Base-by-base conservation (phyloP, 1,140 invertebrate species). In the Phortica variegata region DNA sequence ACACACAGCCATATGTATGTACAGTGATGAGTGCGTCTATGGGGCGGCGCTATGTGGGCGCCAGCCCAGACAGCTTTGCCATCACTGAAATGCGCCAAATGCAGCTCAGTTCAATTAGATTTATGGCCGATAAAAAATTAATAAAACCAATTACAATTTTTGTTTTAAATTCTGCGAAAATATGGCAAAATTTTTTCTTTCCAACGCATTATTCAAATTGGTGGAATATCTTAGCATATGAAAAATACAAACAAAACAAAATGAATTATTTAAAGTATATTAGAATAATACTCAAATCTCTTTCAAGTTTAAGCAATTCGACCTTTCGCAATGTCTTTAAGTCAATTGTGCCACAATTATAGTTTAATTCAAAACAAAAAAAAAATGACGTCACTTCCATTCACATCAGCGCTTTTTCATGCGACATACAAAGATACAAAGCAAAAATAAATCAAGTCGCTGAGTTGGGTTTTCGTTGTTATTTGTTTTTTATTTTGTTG, bases 311-410 rank as follows among this genome's bases (percentile, higher is more conserved):
- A 59, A 61, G 26, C 37, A 41, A 52, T 36, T 38, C 45, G 62
- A 60, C 62, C 62, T 66, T n/a, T n/a, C n/a, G n/a, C n/a, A n/a
- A n/a, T n/a, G n/a, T n/a, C n/a, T 57, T 46, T 56, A 61, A 54
- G 31, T 18, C 29, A 19, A 32, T 39, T 51, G n/a, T 31, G 53
- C 36, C 51, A 43, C 53, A 68, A 68, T 66, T 68, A 51, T 68
- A 60, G 56, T 49, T 63, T 60, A 61, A 65, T 61, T 65, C 52
- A 40, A 26, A 29, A 17, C 33, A 15, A 31, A 32, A 33, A 36
- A 31, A 16, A 29, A 18, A 56, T 66, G 63, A 68, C 63, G 63
- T 66, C 62, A 58, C 58, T n/a, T n/a, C n/a, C n/a, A n/a, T n/a
- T n/a, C n/a, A n/a, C n/a, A n/a, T n/a, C n/a, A n/a, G n/a, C n/a